Base-by-base conservation (phyloP, 2,113 vertebrate species). In the Cyprinodon variegatus region DNA sequence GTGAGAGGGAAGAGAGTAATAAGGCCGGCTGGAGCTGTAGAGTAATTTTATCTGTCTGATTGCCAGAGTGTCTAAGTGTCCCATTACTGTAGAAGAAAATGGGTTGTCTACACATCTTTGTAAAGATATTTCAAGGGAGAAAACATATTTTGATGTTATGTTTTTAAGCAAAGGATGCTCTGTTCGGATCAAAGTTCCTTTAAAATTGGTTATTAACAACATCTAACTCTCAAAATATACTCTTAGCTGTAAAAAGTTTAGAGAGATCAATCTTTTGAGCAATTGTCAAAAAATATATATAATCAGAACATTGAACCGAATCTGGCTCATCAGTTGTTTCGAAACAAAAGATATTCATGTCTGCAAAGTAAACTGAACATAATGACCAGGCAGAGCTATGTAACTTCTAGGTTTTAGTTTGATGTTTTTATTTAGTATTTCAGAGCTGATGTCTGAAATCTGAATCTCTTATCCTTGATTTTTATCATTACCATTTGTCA, bases 31-130 rank as follows among this genome's bases (percentile, higher is more conserved):
- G 43, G 41, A 84, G 85, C 76, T 75, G 70, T 57, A 81, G 83
- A 88, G 82, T 87, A 78, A 86, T 87, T 88, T 78, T 78, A 88
- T 86, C 82, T 82, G 85, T 83, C 89, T 89, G 78, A 82, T 79
- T 83, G 74, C 70, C 64, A 79, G 66, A 79, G 62, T 64, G 74
- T 86, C 80, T 86, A 68, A 80, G 76, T 41, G 6, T 76, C 70
- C 62, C 61, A 63, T 79, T 75, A 88, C 77, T 45, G 79, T 65
- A 64, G 20, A 11, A 83, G 63, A 78, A 65, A 61, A 74, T 22
- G 36, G 61, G 39, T 39, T 76, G 69, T 85, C 73, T 70, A 45
- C 1, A 0, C 68, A 59, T 65, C 60, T 41, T n/a, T 65, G 65
- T 4, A 9, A 70, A 39, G 53, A 68, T 74, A 48, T 65, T 65